Evolutionary conservation across 1,140 invertebrate genomes (phyloP).

Genomic region (Drosophila asahinai): DNA sequence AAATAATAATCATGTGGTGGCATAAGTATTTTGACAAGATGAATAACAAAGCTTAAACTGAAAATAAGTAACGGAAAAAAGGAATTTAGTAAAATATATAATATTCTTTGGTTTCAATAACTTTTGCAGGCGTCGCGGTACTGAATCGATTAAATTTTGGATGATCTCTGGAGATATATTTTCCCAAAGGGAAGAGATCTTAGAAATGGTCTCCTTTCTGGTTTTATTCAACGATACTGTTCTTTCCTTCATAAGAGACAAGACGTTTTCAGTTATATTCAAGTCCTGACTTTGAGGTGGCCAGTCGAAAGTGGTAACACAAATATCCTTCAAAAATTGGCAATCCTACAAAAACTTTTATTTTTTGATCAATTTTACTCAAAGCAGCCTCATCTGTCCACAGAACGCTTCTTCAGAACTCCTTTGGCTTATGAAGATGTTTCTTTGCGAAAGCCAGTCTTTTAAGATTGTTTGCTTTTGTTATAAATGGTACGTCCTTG

Average conservation of each 20-base stretch:
- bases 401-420: slow-evolving; percentile 16
- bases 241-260: too few species aligned
- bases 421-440: slow-evolving; percentile 6
- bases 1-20: slow-evolving; percentile 3
- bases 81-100: too few species aligned
- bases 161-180: too few species aligned
- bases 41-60: background rate
- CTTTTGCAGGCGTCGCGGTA: background rate
- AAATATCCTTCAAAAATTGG: too few species aligned
- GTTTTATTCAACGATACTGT: background rate
- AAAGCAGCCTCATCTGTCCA: slow-evolving; percentile 16
- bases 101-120: too few species aligned
- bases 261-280: background rate
- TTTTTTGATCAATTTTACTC: slow-evolving; percentile 13
- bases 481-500: slow-evolving; percentile 1
- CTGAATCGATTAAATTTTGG: too few species aligned
- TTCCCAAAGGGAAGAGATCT: too few species aligned
- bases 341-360: background rate
- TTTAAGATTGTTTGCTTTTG: slow-evolving; percentile 4
- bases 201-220: too few species aligned
- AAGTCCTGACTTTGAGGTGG: slow-evolving; percentile 5
- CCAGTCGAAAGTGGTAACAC: background rate
- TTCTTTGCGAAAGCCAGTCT: slow-evolving; percentile 12
- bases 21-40: slow-evolving; percentile 1
- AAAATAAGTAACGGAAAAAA: background rate